Evolutionary conservation across 2,797 vertebrate species (phyloP).

Genomic region (Cuculus canorus): DNA sequence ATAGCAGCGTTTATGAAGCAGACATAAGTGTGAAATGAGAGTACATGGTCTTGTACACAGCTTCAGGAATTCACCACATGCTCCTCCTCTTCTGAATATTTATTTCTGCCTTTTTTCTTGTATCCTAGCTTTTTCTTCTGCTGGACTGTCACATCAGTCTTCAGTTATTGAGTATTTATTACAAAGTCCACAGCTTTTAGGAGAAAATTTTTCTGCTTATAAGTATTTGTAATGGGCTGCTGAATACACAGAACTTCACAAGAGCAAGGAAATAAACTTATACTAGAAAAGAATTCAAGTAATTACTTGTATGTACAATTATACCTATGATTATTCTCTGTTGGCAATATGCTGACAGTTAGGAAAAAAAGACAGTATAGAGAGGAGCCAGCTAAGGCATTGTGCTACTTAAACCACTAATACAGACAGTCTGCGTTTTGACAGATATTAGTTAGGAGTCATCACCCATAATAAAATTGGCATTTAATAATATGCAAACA

Average conservation of each 20-base stretch:
- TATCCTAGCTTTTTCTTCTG: background rate
- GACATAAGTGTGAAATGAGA: background rate
- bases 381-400: background rate
- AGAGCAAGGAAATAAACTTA: background rate
- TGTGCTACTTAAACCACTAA: background rate
- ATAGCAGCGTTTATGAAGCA: conserved; percentile 19
- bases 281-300: background rate
- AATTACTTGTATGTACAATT: background rate
- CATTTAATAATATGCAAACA: background rate
- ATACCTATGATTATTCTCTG: background rate
- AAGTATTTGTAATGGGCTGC: background rate
- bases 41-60: background rate
- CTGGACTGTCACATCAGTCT: background rate
- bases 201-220: background rate
- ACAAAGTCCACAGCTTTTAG: background rate
- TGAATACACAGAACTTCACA: background rate
- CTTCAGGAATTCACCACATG: background rate
- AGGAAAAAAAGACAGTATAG: background rate
- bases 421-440: background rate
- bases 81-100: background rate
- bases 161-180: background rate
- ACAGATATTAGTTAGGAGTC: background rate
- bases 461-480: background rate
- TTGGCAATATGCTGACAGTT: background rate
- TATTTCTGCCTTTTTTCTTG: background rate